Evolutionary conservation across 2,113 vertebrate genomes (phyloP).

Genomic region (Donacobius atricapilla): DNA sequence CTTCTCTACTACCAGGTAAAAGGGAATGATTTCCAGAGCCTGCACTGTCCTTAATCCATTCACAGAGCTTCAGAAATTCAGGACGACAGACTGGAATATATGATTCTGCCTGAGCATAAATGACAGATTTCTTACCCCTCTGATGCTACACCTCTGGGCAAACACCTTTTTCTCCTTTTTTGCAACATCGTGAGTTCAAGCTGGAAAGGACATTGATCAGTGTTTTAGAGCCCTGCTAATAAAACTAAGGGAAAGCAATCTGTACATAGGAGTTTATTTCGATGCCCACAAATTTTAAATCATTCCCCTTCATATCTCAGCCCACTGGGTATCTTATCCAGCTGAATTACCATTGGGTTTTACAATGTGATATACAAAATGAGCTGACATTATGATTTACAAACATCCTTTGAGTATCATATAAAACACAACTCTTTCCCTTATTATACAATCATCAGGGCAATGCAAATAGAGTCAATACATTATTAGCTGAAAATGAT

Average conservation of each 20-base stretch:
- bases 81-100: neutral
- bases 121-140: neutral
- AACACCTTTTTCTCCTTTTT: neutral
- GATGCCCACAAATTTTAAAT: constrained; percentile 61
- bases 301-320: constrained; percentile 54
- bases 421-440: constrained; percentile 65
- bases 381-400: constrained; percentile 61
- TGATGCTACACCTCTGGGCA: neutral
- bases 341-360: constrained; percentile 67
- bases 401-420: constrained; percentile 64
- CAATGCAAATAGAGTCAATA: constrained; percentile 40
- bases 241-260: constrained; percentile 40
- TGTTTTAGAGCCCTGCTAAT: neutral
- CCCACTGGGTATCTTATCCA: constrained; percentile 47
- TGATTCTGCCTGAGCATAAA: neutral
- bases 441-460: constrained; percentile 50
- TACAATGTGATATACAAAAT: constrained; percentile 68
- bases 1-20: neutral
- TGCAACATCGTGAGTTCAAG: neutral
- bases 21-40: neutral
- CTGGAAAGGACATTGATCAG: neutral
- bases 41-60: neutral
- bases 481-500: constrained; percentile 6
- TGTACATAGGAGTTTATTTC: constrained; percentile 71
- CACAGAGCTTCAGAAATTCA: neutral